These are phyloP conservation scores for Hiodon tergisus DNA, from an alignment of 2,113 vertebrate species.

Conservation along the genomic window DNA sequence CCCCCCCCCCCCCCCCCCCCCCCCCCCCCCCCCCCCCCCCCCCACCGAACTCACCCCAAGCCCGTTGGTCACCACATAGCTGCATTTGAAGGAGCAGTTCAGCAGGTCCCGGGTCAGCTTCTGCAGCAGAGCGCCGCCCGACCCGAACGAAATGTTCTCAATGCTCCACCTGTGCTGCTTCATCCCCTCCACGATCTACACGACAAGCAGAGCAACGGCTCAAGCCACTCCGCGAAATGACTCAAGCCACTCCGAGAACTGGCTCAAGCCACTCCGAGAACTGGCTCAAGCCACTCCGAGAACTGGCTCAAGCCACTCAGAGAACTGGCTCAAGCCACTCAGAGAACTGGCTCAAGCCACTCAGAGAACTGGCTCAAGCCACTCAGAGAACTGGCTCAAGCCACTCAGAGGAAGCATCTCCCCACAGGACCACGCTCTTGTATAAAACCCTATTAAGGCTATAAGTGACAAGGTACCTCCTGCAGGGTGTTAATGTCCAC, in stretches of 20 bases:
- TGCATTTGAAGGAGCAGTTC: slow-evolving; percentile 98
- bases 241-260: neutral
- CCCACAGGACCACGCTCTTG: neutral
- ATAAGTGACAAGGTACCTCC: slow-evolving; percentile 66
- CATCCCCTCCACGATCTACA: slow-evolving; percentile 94
- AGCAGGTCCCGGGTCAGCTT: slow-evolving; percentile 95
- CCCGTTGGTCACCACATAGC: slow-evolving; percentile 95
- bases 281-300: neutral
- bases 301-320: neutral
- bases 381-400: neutral
- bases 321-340: neutral
- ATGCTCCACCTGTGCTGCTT: slow-evolving; percentile 92
- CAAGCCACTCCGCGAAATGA: neutral
- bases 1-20: too few relatives aligned
- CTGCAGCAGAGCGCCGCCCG: slow-evolving; percentile 91
- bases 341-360: neutral
- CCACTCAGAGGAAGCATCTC: neutral
- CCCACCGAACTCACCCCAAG: slow-evolving; percentile 87
- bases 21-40: too few relatives aligned
- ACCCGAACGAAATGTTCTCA: slow-evolving; percentile 92
- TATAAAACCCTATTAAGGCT: neutral
- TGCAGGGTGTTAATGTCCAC: slow-evolving; percentile 96
- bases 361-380: neutral
- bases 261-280: neutral
- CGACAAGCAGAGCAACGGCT: slow-evolving; percentile 24